Percentiles rank a stretch among this genome's conserved stretches.
These are phyloP conservation scores for Ginglymostoma cirratum DNA, from an alignment of 2,113 vertebrate species.

Conservation along the genomic window DNA sequence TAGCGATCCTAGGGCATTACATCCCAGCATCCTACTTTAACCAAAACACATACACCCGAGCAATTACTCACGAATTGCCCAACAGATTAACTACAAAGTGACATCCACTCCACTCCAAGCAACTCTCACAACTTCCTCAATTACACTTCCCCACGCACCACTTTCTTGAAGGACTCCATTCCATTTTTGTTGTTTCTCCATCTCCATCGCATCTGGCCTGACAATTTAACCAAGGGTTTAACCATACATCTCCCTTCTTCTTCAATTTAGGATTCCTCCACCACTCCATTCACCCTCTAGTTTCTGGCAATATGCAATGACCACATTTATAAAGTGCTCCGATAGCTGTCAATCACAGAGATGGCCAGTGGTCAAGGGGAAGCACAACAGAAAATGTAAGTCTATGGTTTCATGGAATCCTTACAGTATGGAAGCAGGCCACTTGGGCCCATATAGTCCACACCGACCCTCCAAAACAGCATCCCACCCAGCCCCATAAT, in stretches of 20 bases:
- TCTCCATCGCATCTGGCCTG: neutral
- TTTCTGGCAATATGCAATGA: too few relatives aligned
- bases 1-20: neutral
- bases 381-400: too few relatives aligned
- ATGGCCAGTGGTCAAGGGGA: too few relatives aligned
- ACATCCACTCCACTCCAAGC: neutral
- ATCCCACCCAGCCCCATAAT: too few relatives aligned
- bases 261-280: neutral
- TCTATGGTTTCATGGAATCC: too few relatives aligned
- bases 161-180: neutral
- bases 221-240: neutral
- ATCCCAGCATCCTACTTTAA: neutral
- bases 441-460: too few relatives aligned
- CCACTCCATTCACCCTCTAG: too few relatives aligned
- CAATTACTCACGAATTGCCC: neutral
- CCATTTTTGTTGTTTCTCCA: neutral
- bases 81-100: too few relatives aligned
- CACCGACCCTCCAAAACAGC: too few relatives aligned
- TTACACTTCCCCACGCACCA: neutral
- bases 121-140: neutral
- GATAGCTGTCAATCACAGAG: too few relatives aligned
- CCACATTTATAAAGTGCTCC: too few relatives aligned
- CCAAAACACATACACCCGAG: neutral
- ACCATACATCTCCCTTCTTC: neutral
- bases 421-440: too few relatives aligned